These are phyloP conservation scores for Drosophila ambigua DNA, from an alignment of 1,140 invertebrate species.

Conservation along the genomic window DNA sequence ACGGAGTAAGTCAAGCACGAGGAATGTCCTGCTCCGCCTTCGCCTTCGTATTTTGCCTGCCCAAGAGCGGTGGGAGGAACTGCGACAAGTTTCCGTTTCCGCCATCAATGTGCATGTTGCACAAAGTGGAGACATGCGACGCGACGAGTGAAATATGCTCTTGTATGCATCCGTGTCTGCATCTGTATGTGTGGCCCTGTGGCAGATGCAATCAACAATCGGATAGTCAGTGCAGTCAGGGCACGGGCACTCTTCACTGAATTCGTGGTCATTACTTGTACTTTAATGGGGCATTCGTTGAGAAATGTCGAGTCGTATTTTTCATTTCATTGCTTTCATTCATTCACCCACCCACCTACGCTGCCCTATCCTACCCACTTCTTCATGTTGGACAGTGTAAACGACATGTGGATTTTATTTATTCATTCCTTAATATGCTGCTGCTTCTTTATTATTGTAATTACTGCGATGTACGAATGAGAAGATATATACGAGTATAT, in stretches of 20 bases:
- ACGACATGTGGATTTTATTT: conserved; percentile 27
- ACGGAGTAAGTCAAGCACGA: conserved; percentile 40
- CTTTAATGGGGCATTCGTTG: conserved; percentile 45
- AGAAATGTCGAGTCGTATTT: conserved; percentile 6
- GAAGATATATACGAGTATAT: conserved; percentile 28
- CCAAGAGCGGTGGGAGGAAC: conserved; percentile 1
- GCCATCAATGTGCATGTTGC: conserved; percentile 49
- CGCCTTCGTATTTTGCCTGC: background rate
- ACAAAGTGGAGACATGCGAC: conserved; percentile 56
- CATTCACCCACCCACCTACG: background rate
- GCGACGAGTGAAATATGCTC: conserved; percentile 39
- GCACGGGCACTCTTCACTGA: background rate
- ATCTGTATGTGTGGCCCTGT: conserved; percentile 13
- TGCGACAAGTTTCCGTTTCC: conserved; percentile 60
- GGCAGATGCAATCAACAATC: conserved; percentile 46
- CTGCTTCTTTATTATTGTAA: conserved; percentile 42
- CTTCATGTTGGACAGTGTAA: background rate
- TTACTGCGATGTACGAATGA: conserved; percentile 28
- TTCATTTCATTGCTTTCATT: conserved; percentile 6
- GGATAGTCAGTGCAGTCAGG: conserved; percentile 15
- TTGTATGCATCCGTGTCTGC: conserved; percentile 6
- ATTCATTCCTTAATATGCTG: conserved; percentile 65
- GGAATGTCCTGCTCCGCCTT: background rate
- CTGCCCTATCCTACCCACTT: too few species aligned
- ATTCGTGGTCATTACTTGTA: conserved; percentile 44